phyloP scores from a whole-genome alignment of 2,113 vertebrate genomes.

The Triplophysa tibetana region DNA sequence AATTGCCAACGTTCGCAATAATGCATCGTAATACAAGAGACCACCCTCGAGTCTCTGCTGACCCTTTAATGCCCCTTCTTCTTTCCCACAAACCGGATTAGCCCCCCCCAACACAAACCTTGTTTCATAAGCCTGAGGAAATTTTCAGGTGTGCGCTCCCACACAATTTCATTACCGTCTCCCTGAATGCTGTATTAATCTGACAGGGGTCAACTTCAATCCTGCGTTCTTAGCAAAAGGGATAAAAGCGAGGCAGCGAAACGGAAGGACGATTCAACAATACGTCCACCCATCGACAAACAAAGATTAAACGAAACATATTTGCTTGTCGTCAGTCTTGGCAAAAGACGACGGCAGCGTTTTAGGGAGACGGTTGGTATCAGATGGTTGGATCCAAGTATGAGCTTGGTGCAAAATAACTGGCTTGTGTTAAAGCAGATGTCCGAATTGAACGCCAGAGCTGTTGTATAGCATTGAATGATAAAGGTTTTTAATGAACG shows the following conservation, averaged over 20 bases:
- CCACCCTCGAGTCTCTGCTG: background rate
- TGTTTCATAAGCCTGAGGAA: slow-evolving; percentile 16
- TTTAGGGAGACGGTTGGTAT: slow-evolving; percentile 34
- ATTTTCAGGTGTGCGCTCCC: slow-evolving; percentile 35
- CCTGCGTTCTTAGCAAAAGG: slow-evolving; percentile 17
- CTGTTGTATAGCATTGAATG: background rate
- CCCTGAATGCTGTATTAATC: slow-evolving; percentile 56
- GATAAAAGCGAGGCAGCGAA: background rate
- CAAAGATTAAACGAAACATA: slow-evolving; percentile 27
- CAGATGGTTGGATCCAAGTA: slow-evolving; percentile 39
- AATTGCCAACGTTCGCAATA: background rate
- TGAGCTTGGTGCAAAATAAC: slow-evolving; percentile 38
- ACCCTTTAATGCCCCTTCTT: background rate
- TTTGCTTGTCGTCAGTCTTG: slow-evolving; percentile 25
- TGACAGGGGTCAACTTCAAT: slow-evolving; percentile 50
- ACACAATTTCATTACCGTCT: slow-evolving; percentile 56
- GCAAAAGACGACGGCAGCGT: slow-evolving; percentile 12
- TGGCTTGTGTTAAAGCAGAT: slow-evolving; percentile 49
- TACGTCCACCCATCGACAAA: slow-evolving; percentile 22
- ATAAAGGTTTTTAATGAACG: background rate
- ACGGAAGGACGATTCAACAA: background rate
- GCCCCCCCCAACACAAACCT: slow-evolving; percentile 43
- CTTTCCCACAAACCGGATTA: slow-evolving; percentile 7
- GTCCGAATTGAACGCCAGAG: slow-evolving; percentile 30
- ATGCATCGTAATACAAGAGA: background rate